Evolutionary conservation across 2,888 invertebrate species (phyloP).

Genomic region (Agrochola macilenta): DNA sequence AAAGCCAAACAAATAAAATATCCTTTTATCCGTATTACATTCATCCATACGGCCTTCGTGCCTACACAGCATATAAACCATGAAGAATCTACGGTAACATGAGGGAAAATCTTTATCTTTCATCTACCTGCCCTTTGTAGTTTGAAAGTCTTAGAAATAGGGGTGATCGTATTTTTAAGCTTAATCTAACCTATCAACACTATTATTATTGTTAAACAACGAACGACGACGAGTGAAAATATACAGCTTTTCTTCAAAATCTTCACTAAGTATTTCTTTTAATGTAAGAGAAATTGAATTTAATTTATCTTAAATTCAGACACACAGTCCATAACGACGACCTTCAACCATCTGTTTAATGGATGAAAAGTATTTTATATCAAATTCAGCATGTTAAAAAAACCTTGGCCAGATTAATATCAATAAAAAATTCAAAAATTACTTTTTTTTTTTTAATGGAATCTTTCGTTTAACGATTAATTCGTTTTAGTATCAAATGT

Average conservation of each 20-base stretch:
- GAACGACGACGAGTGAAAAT: no score
- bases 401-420: no score
- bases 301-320: no score
- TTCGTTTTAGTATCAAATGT: no score
- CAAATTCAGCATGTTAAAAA: no score
- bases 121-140: neutral
- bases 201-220: neutral
- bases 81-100: slow-evolving; percentile 4
- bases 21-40: slow-evolving; percentile 46
- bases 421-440: no score
- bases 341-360: no score
- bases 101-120: slow-evolving; percentile 18
- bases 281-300: slow-evolving; percentile 3
- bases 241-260: no score
- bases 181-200: neutral
- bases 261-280: neutral
- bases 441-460: no score
- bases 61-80: slow-evolving; percentile 16
- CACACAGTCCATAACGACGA: no score
- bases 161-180: slow-evolving; percentile 3
- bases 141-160: slow-evolving; percentile 1
- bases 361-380: no score
- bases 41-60: slow-evolving; percentile 32
- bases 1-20: slow-evolving; percentile 57
- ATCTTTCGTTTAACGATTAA: no score